Percentiles rank a stretch among this genome's conserved stretches.
Conservation (phyloP, 2,113 vertebrate genomes). For the Sarotherodon lohbergeri region DNA sequence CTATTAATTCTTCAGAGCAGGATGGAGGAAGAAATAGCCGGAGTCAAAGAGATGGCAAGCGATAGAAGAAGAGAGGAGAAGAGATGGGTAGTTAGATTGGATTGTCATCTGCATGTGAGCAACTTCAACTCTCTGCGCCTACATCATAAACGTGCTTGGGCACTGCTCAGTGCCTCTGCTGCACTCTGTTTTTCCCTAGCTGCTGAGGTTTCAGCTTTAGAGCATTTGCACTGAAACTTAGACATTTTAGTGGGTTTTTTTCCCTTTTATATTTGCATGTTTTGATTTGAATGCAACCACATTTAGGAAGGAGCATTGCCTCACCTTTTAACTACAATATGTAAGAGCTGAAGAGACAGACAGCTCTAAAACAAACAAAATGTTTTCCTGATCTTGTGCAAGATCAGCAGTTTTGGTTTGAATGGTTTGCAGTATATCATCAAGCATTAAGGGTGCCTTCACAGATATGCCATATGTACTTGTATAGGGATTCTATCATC, state of each 20-base stretch:
- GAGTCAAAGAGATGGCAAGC: background rate
- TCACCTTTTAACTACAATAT: background rate
- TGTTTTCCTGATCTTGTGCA: background rate
- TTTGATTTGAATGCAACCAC: background rate
- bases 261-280: background rate
- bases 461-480: background rate
- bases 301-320: background rate
- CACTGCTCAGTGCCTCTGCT: background rate
- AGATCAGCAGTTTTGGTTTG: background rate
- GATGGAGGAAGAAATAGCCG: background rate
- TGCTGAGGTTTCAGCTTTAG: background rate
- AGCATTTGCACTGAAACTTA: background rate
- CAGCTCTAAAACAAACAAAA: background rate
- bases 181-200: background rate
- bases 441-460: background rate
- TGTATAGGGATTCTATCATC: background rate
- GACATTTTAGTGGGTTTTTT: background rate
- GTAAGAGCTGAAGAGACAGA: background rate
- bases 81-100: background rate
- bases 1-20: slow-evolving; percentile 31
- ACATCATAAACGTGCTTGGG: background rate
- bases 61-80: background rate
- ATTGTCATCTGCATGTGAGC: slow-evolving; percentile 34
- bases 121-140: slow-evolving; percentile 5
- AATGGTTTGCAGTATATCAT: background rate